These are phyloP conservation scores for Axinella damicornis DNA, from an alignment of 37 sponge, comb jelly and placozoan species.

Conservation along the genomic window DNA sequence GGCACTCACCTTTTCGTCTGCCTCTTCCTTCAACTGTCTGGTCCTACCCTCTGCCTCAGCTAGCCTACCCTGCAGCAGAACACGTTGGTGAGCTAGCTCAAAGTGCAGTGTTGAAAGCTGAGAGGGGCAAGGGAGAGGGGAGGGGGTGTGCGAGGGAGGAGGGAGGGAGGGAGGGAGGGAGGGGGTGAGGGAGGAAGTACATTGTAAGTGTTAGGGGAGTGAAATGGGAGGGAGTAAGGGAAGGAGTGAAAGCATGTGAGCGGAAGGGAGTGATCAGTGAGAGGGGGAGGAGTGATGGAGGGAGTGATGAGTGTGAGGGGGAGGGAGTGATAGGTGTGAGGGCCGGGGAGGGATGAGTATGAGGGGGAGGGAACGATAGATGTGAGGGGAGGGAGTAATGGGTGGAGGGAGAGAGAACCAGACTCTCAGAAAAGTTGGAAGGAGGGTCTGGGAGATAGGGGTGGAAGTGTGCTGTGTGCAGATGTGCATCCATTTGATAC, in stretches of 20 bases:
- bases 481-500: too few species aligned
- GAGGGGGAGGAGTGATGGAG: neutral
- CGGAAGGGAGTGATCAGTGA: neutral
- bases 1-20: constrained; percentile 41
- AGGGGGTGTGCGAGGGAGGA: neutral
- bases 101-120: constrained; percentile 49
- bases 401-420: too few species aligned
- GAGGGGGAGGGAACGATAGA: neutral
- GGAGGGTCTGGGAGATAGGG: too few species aligned
- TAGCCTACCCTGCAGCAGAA: constrained; percentile 50
- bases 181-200: neutral
- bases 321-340: neutral
- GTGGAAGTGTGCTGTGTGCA: too few species aligned
- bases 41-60: constrained; percentile 60
- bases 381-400: neutral
- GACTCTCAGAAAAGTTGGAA: too few species aligned
- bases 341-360: too few species aligned
- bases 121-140: neutral
- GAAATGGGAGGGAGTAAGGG: too few species aligned
- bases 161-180: neutral
- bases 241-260: too few species aligned
- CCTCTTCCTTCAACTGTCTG: constrained; percentile 15
- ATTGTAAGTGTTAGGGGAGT: neutral
- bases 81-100: constrained; percentile 39
- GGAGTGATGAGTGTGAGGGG: too few species aligned